Conservation (phyloP, 2,797 vertebrate genomes). For the Trachops cirrhosus region DNA sequence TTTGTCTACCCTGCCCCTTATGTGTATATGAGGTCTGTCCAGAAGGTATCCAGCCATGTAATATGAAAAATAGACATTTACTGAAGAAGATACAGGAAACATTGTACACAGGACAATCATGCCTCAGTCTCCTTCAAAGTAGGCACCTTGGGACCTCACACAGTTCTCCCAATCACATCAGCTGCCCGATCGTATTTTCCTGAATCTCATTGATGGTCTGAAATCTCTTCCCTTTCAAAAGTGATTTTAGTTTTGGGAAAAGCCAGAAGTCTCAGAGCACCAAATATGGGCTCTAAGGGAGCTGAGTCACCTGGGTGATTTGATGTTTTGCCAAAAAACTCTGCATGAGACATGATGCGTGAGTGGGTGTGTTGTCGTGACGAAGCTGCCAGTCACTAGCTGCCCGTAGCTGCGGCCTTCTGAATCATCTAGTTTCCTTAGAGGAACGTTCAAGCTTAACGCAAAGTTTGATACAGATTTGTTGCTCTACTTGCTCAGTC, state of each 20-base stretch:
- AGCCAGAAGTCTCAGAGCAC: neutral
- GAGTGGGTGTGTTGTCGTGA: neutral
- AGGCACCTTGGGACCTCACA: neutral
- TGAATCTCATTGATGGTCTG: neutral
- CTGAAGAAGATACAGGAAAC: neutral
- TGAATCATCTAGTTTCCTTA: neutral
- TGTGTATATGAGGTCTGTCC: neutral
- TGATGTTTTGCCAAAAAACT: neutral
- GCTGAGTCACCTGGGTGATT: neutral
- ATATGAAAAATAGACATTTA: neutral
- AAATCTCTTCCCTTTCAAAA: neutral
- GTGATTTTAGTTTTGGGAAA: neutral
- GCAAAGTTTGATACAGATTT: neutral
- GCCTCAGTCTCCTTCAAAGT: neutral
- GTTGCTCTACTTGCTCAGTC: neutral
- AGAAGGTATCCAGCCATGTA: neutral
- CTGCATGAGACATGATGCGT: neutral
- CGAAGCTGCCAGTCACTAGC: neutral
- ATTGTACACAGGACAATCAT: neutral
- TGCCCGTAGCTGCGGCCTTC: neutral
- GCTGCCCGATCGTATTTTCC: neutral
- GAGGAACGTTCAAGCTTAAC: neutral
- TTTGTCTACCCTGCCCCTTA: neutral
- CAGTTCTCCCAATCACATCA: neutral
- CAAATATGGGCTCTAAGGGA: neutral